Percentiles rank a stretch among this genome's conserved stretches.
Conservation (phyloP, 2,797 vertebrate species). For the Tiaroga cobitis region DNA sequence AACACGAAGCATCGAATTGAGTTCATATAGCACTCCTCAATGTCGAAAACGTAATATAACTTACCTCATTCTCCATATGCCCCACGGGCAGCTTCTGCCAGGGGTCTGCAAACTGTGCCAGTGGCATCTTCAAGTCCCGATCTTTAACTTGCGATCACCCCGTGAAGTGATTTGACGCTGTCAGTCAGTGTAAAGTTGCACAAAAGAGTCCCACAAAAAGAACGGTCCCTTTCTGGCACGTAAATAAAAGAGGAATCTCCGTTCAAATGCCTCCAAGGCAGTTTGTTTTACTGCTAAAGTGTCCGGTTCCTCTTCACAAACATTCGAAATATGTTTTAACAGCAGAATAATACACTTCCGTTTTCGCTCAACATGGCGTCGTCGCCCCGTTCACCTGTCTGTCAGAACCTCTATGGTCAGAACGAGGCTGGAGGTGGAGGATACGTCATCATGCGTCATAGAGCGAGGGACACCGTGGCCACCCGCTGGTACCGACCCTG, state of each 20-base stretch:
- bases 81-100: slow-evolving; percentile 87
- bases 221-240: not conserved
- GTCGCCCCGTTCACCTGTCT: slow-evolving; percentile 58
- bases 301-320: not conserved
- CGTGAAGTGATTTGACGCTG: slow-evolving; percentile 46
- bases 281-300: not conserved
- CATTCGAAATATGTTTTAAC: slow-evolving; percentile 27
- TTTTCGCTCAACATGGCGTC: slow-evolving; percentile 63
- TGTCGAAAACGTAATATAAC: not conserved
- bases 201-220: slow-evolving; percentile 6
- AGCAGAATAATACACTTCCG: slow-evolving; percentile 55
- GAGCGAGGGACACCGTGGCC: not conserved
- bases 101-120: slow-evolving; percentile 86
- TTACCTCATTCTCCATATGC: slow-evolving; percentile 72
- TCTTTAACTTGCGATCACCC: slow-evolving; percentile 3
- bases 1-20: not conserved
- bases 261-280: not conserved
- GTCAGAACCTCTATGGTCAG: no score
- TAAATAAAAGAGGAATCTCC: not conserved
- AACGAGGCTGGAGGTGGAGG: slow-evolving; percentile 37
- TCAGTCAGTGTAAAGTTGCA: slow-evolving; percentile 33
- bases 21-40: not conserved
- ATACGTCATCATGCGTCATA: slow-evolving; percentile 28
- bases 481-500: not conserved
- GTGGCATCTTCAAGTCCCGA: slow-evolving; percentile 77